A percentile compares a stretch with the other conserved stretches of the same genome.
Evolutionary conservation across 2,888 invertebrate species (phyloP).

Genomic region (Platypus cylindrus): DNA sequence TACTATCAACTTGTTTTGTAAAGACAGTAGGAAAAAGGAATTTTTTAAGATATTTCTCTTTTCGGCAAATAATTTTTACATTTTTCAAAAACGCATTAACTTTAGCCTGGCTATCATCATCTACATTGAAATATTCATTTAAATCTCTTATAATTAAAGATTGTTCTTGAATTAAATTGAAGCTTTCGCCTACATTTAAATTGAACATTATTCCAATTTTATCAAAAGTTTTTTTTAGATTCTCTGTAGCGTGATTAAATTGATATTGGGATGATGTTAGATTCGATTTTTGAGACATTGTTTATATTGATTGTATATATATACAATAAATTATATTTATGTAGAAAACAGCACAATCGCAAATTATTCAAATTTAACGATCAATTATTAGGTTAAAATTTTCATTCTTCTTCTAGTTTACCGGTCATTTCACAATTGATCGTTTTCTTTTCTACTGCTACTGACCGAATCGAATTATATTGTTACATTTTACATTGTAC

Average conservation of each 20-base stretch:
- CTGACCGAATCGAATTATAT: too few species aligned
- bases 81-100: constrained; percentile 42
- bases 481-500: too few species aligned
- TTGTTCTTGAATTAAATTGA: constrained; percentile 28
- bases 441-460: too few species aligned
- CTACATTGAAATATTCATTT: constrained; percentile 20
- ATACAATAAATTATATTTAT: too few species aligned
- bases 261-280: neutral
- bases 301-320: too few species aligned
- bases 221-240: constrained; percentile 4
- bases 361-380: too few species aligned
- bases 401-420: too few species aligned
- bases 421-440: too few species aligned
- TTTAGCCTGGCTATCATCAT: constrained; percentile 26
- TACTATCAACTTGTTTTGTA: constrained; percentile 17
- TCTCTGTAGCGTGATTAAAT: neutral
- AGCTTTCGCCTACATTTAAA: constrained; percentile 20
- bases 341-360: too few species aligned
- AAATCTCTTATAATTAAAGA: constrained; percentile 29
- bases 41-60: constrained; percentile 28
- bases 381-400: too few species aligned
- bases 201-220: constrained; percentile 24
- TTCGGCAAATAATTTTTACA: constrained; percentile 30
- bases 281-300: too few species aligned
- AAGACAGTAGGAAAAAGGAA: constrained; percentile 29